Evolutionary conservation across 2,888 invertebrate genomes (phyloP).

Genomic region (Phengaris arion): DNA sequence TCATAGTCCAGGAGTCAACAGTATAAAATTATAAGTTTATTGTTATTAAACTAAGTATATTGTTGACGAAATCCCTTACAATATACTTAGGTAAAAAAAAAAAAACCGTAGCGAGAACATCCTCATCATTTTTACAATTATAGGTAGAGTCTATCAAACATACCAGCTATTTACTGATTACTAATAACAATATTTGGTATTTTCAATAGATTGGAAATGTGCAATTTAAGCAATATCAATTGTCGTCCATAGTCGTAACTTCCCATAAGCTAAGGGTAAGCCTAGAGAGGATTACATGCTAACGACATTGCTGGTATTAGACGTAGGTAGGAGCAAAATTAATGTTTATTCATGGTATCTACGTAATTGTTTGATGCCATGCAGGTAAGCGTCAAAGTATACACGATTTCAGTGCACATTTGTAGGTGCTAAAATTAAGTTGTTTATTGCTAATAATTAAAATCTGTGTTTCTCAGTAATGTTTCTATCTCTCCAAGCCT

Average conservation of each 20-base stretch:
- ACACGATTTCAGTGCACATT: neutral
- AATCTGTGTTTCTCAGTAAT: no score
- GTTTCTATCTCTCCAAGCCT: no score
- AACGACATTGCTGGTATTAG: constrained; percentile 26
- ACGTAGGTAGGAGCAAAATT: constrained; percentile 18
- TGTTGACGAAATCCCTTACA: no score
- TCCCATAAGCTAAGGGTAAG: constrained; percentile 31
- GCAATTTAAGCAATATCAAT: constrained; percentile 30
- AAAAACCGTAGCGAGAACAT: no score
- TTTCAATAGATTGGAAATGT: constrained; percentile 35
- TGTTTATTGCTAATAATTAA: no score
- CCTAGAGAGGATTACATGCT: constrained; percentile 28
- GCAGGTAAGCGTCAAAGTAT: neutral
- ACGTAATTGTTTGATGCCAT: constrained; percentile 7
- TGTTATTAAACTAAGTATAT: no score
- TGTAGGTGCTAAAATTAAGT: no score
- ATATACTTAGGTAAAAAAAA: no score
- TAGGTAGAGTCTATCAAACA: neutral
- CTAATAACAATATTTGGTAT: neutral
- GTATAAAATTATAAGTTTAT: no score
- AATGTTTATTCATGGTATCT: constrained; percentile 16
- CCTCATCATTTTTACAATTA: neutral
- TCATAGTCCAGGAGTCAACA: constrained; percentile 14
- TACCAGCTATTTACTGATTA: neutral
- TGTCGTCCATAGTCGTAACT: constrained; percentile 31